Evolutionary conservation across 2,888 invertebrate genomes (phyloP).

Genomic region (Dryadula phaetusa): DNA sequence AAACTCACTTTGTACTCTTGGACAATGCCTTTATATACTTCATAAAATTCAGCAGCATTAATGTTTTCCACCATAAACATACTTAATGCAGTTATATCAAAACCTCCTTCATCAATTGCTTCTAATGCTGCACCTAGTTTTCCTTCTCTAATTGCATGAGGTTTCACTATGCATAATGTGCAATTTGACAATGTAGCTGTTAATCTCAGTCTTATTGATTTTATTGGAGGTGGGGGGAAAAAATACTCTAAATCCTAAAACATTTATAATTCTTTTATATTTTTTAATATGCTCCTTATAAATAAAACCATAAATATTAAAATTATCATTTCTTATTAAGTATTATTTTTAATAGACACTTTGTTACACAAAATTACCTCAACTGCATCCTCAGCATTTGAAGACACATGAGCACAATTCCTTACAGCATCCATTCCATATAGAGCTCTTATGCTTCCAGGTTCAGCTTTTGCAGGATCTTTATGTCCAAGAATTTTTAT

Average conservation of each 20-base stretch:
- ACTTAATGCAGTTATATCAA: constrained; percentile 91
- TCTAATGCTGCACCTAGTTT: constrained; percentile 87
- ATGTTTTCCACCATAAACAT: constrained; percentile 91
- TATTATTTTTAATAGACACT: too few relatives aligned
- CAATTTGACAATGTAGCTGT: constrained; percentile 87
- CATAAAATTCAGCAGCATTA: constrained; percentile 95
- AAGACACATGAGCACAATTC: constrained; percentile 89
- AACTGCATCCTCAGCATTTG: constrained; percentile 79
- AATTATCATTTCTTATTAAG: too few relatives aligned
- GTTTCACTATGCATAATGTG: constrained; percentile 94
- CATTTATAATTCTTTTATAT: constrained; percentile 28
- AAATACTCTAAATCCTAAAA: constrained; percentile 86
- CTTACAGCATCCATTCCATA: constrained; percentile 88
- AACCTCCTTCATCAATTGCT: constrained; percentile 90
- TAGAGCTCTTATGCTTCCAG: constrained; percentile 86
- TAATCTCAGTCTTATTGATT: constrained; percentile 70
- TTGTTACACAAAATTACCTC: constrained; percentile 62
- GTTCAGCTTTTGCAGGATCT: constrained; percentile 86
- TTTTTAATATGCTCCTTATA: too few relatives aligned
- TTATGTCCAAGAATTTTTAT: constrained; percentile 85
- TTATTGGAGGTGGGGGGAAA: constrained; percentile 77
- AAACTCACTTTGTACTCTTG: constrained; percentile 87
- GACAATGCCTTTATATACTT: constrained; percentile 95
- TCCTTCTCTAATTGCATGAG: constrained; percentile 93
- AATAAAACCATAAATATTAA: too few relatives aligned